Base-by-base conservation (phyloP, 2,888 invertebrate species). In the Nymphalis c-album region DNA sequence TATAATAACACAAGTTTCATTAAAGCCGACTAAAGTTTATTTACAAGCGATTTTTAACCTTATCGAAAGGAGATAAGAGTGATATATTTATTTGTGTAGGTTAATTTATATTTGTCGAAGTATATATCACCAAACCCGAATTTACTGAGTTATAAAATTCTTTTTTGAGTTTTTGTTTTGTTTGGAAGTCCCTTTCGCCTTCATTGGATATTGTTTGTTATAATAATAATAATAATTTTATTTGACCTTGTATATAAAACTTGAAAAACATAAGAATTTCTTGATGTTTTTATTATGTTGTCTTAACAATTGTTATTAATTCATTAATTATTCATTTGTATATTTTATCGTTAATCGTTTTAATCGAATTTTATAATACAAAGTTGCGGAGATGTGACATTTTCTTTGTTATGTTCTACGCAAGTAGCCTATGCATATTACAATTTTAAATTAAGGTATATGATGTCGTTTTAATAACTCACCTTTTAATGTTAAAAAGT, bases 91-190 rank as follows among this genome's bases (percentile, higher is more conserved):
- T 58, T 45, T 45, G 0, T 1, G 0, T 2, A 1, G 20, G 47
- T 5, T 61, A 31, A 18, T 2, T 1, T 74, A 70, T 63, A 18
- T 72, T 78, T 79, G 81, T 69, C 60, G 64, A 80, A 75, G 80
- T 85, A 81, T 84, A 82, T 90, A 90, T 90, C 88, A 88, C 87
- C 86, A 88, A 83, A 78, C 76, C 75, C 75, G 78, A 84, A 87
- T 85, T 90, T 88, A 89, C 76, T 86, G 87, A 90, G 82, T 85
- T 90, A 90, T 90, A 85, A 90, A 90, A 87, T 60, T 80, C 70
- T 77, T 82, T 82, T 82, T 80, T 76, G 74, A 73, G 71, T 83
- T 85, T 78, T 73, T 64, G 64, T 71, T 40, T 68, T 60, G 47
- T 69, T 75, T 82, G 68, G 72, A 72, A 72, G 66, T 68, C 62